These are phyloP conservation scores for human (Homo sapiens) DNA, from an alignment of 2,113 vertebrate species.

Conservation along the genomic window GRCh38 chr5:172219501-172220000, in stretches of 20 bases:
- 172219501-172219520: neutral
- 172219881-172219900: neutral
- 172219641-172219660: neutral
- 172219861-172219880: neutral
- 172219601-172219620: neutral
- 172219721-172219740: neutral
- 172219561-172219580: neutral
- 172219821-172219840: neutral
- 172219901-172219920: neutral
- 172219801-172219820: neutral
- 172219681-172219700: neutral
- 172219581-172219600: neutral
- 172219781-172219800: neutral
- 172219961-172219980: neutral
- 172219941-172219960: neutral
- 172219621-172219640: neutral
- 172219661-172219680: neutral
- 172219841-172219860: neutral
- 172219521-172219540: neutral
- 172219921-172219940: neutral
- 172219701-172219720: neutral
- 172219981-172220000: neutral
- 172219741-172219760: neutral
- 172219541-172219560: neutral
- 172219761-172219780: neutral